A percentile compares a stretch with the other conserved stretches of the same genome.
Evolutionary conservation across 2,797 vertebrate genomes (phyloP).

Genomic region (Paramormyrops hopkinsi): DNA sequence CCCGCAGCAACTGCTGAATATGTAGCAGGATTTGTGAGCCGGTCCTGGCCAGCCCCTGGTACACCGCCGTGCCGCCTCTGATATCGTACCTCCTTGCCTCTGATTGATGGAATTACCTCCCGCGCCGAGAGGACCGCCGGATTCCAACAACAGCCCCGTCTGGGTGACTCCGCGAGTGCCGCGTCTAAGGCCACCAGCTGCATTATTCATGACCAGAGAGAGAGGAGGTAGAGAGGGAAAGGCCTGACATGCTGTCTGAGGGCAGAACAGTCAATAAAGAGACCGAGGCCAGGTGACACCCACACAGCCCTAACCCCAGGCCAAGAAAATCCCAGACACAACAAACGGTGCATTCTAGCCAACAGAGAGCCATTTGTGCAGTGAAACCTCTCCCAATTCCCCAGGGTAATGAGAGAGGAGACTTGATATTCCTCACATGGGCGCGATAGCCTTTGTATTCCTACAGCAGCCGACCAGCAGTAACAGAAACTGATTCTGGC

Average conservation of each 20-base stretch:
- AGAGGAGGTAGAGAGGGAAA: background rate
- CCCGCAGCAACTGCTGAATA: slow-evolving; percentile 29
- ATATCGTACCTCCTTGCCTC: slow-evolving; percentile 26
- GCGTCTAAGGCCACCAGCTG: background rate
- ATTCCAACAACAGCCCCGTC: background rate
- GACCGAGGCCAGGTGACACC: slow-evolving; percentile 10
- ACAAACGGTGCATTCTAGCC: background rate
- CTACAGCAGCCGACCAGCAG: background rate
- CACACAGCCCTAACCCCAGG: background rate
- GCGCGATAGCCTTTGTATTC: slow-evolving; percentile 9
- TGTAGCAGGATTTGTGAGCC: slow-evolving; percentile 22
- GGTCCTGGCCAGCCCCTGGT: slow-evolving; percentile 18
- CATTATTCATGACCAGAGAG: background rate
- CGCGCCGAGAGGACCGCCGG: background rate
- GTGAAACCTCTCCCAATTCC: background rate
- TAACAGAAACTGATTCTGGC: background rate
- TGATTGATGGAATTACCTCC: slow-evolving; percentile 9
- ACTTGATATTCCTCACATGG: slow-evolving; percentile 32
- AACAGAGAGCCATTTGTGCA: background rate
- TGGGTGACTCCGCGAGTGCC: background rate
- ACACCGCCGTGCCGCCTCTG: slow-evolving; percentile 19
- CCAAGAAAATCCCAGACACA: slow-evolving; percentile 4
- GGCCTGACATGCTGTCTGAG: background rate
- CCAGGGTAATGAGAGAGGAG: background rate
- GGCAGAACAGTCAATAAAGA: background rate